Percentiles rank a stretch among this genome's conserved stretches.
These are phyloP conservation scores for Abramis brama DNA, from an alignment of 2,113 vertebrate species.

Conservation along the genomic window DNA sequence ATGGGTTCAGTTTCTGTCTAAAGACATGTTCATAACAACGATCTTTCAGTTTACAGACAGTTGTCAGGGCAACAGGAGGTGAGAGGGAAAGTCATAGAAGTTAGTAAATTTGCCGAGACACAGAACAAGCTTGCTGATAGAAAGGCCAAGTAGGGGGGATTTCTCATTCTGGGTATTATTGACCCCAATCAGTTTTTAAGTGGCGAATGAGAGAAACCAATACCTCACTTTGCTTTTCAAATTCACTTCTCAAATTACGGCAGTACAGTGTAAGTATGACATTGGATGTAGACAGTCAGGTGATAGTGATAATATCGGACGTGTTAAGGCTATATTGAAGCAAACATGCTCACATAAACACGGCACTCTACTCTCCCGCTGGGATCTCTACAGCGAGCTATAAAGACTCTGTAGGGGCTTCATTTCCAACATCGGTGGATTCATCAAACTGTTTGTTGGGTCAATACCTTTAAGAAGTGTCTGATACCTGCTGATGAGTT, in stretches of 20 bases:
- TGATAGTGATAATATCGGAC: conserved; percentile 37
- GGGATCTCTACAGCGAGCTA: conserved; percentile 40
- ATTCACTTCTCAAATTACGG: conserved; percentile 28
- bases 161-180: conserved; percentile 44
- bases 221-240: conserved; percentile 33
- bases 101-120: conserved; percentile 16
- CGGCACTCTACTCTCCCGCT: conserved; percentile 25
- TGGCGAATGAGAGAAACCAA: conserved; percentile 26
- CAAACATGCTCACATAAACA: conserved; percentile 43
- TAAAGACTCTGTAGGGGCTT: conserved; percentile 44
- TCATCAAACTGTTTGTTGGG: conserved; percentile 44
- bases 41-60: conserved; percentile 27
- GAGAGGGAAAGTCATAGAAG: conserved; percentile 32
- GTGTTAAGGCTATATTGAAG: conserved; percentile 5
- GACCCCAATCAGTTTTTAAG: conserved; percentile 41
- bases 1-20: conserved; percentile 15
- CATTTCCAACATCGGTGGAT: conserved; percentile 41
- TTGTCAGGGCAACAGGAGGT: conserved; percentile 1
- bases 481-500: conserved; percentile 32
- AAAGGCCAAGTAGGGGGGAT: conserved; percentile 20
- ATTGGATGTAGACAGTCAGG: background rate
- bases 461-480: conserved; percentile 43
- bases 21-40: conserved; percentile 34
- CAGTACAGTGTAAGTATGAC: background rate
- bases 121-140: background rate